Evolutionary conservation across 2,113 vertebrate genomes (phyloP).

Genomic region (Micronycteris hirsuta): DNA sequence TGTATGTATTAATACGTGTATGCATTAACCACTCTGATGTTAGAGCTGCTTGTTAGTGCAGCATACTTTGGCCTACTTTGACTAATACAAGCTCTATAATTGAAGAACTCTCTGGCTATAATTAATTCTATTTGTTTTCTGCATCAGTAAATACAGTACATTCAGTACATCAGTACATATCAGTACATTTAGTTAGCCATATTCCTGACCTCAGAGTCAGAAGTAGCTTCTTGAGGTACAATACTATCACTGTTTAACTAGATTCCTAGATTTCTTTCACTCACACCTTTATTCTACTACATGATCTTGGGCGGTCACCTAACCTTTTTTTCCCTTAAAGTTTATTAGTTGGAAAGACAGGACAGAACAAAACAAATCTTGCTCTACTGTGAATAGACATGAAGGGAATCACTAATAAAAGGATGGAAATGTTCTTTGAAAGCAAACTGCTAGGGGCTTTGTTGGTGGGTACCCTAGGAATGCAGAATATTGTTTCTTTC

Average conservation of each 20-base stretch:
- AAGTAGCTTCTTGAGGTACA: neutral
- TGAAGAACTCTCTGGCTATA: neutral
- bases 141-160: neutral
- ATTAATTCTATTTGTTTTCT: neutral
- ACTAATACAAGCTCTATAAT: neutral
- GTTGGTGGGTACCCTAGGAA: neutral
- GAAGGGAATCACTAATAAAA: neutral
- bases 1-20: too few relatives aligned
- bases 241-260: neutral
- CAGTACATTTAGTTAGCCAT: neutral
- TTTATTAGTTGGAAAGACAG: neutral
- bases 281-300: neutral
- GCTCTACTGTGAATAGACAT: neutral
- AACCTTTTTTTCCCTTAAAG: neutral
- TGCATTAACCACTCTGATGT: neutral
- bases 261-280: neutral
- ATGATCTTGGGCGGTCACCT: neutral
- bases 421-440: neutral
- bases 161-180: too few relatives aligned
- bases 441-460: neutral
- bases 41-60: neutral
- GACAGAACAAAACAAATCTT: neutral
- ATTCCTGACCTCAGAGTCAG: neutral
- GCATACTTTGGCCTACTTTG: neutral
- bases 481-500: neutral